phyloP scores from a whole-genome alignment of 2,888 invertebrate genomes.

The Rotaria magnacalcarata region DNA sequence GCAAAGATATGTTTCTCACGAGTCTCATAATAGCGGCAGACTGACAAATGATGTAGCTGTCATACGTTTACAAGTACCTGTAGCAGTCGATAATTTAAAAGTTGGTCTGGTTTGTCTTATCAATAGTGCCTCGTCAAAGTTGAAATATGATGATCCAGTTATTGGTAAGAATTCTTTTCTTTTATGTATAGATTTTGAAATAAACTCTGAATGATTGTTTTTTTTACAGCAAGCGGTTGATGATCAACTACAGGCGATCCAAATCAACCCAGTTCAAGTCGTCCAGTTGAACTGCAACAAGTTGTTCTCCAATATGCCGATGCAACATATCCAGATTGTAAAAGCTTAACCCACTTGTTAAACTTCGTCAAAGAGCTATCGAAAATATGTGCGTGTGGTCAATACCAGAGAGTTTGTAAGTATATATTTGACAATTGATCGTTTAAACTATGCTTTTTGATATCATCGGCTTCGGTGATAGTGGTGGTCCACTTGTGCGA shows the following conservation, averaged over 20 bases:
- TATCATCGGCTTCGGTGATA: conserved; percentile 7
- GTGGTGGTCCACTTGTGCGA: conserved; percentile 26
- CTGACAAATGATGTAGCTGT: not conserved
- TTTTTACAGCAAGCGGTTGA: conserved; percentile 2
- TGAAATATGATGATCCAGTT: not conserved
- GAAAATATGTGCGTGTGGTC: conserved; percentile 7
- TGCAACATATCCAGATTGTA: not conserved
- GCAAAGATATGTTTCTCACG: not conserved
- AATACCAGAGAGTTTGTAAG: not conserved
- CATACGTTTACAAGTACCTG: not conserved
- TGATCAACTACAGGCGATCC: not conserved
- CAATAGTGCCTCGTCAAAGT: not conserved
- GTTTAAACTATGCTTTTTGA: not conserved
- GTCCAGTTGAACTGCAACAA: conserved; percentile 2
- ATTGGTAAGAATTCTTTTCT: not conserved
- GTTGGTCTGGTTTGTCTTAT: not conserved
- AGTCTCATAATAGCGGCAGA: not conserved
- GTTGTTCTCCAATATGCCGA: not conserved
- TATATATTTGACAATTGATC: not conserved
- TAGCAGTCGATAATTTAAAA: not conserved
- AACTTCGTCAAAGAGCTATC: not conserved
- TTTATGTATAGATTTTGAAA: not conserved
- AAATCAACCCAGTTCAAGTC: not conserved
- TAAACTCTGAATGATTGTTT: not conserved
- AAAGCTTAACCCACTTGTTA: not conserved